Evolutionary conservation across 2,888 invertebrate genomes (phyloP).

Genomic region (Pecten maximus): DNA sequence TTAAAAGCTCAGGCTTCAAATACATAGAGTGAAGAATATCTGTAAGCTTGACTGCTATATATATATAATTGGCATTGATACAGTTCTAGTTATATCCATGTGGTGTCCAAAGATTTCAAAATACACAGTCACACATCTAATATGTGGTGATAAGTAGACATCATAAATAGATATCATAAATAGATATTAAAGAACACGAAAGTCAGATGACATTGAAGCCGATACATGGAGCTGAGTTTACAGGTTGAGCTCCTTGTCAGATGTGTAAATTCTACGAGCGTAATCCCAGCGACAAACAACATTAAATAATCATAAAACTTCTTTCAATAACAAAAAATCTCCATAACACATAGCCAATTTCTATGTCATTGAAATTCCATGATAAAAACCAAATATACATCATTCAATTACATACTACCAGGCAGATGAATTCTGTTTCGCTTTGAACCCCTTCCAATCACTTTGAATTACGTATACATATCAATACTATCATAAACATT

Average conservation of each 20-base stretch:
- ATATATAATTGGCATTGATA: too few relatives aligned
- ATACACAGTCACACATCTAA: not conserved
- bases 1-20: not conserved
- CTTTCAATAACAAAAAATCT: not conserved
- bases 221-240: not conserved
- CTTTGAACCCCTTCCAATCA: not conserved
- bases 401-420: not conserved
- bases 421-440: not conserved
- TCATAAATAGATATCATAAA: too few relatives aligned
- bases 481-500: not conserved
- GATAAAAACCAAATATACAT: not conserved
- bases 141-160: too few relatives aligned
- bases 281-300: conserved; percentile 20
- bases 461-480: not conserved
- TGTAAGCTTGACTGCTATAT: not conserved
- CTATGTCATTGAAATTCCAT: conserved; percentile 5
- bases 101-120: too few relatives aligned
- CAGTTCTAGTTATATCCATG: too few relatives aligned
- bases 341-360: not conserved
- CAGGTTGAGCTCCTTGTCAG: not conserved
- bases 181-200: too few relatives aligned
- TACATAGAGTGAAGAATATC: not conserved
- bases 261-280: not conserved
- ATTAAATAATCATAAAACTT: not conserved
- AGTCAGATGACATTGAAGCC: not conserved